Evolutionary conservation across 2,888 invertebrate species (phyloP), one percentile per base, ranked within the genome.

Genomic region (Idaea dimidiata): DNA sequence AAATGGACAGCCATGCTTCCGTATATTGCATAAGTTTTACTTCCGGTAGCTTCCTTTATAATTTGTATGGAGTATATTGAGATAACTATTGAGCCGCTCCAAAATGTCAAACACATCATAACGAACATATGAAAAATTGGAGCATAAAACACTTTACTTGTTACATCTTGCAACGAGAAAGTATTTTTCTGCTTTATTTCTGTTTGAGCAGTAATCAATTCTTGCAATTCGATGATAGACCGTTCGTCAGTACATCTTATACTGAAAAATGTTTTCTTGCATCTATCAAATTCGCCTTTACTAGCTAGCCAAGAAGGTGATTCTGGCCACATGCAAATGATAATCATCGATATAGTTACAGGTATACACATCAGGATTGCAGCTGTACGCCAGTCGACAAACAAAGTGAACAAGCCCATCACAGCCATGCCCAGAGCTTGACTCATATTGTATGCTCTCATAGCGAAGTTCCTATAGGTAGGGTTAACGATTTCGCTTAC

Each of bases 401-500:
- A 75, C 43, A 64, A 59, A 0, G 69, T 74, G 0, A 74, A 58
- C 8, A 73, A 61, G 0, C 66, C 66, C 4, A 64, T 55, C 1
- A 64, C 0, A 4, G 71, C 63, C 66, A 76, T 70, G 0, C 74
- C 75, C 1, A 72, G 57, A 0, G 66, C 18, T 60, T 76, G 75
- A 0, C 43, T 57, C 0, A 71, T 16, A 5, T 66, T 63, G 7
- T 68, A 72, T 8, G 64, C 59, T 6, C 66, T n/a, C 64, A 72
- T 64, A 10, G 66, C 66, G 2, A 69, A 61, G 57, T 64, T 70
- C 31, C 76, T 64, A 54, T 66, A 66, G 6, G 63, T 64, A 14
- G 76, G 76, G 6, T 67, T 64, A 7, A 75, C 60, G 66, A 76
- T 73, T 62, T 76, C 76, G 6, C 70, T 70, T 6, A 73, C 68